Base-by-base conservation (phyloP, 2,113 vertebrate species). In the Alces alces region DNA sequence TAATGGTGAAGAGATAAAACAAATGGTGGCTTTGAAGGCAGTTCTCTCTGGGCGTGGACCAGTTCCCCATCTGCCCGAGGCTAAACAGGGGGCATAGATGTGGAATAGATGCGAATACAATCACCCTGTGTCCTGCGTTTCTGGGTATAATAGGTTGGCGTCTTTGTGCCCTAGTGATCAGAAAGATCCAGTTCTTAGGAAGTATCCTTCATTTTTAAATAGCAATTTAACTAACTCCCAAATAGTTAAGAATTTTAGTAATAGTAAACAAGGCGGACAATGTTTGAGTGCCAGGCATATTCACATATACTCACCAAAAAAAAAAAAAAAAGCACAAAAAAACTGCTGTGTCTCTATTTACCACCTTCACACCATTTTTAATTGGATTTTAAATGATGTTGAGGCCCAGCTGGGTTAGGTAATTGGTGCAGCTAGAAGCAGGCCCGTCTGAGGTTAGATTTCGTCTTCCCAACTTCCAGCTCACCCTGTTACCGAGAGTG, bases 201-300 rank as follows among this genome's bases (percentile, higher is more conserved):
- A 60, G 0, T 39, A 2, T 5, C 2, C 15, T 21, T 61, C 5
- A 28, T 45, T 83, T 61, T 50, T 13, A 30, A 54, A 70, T 13
- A 60, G 7, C 25, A 85, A 43, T 58, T 12, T 19, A 73, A 36
- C 30, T 43, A 47, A 8, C 43, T 85, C 5, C 15, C 39, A 33
- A n/a, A 36, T 21, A 50, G 10, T 45, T 86, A 57, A 50, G 6
- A 86, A 76, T 93, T 93, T 95, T 64, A 92, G 9, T 39, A 80
- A 55, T 13, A 86, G 21, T n/a, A 52, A 54, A 27, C 19, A 83
- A 64, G 82, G 15, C 6, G 17, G 28, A 8, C 23, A 55, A 11
- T 93, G 12, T 17, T 47, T 21, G 54, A 47, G 43, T 16, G 5
- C 16, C 43, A 39, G 25, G 0, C 15, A 86, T 87, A 70, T 39